Evolutionary conservation across 2,113 vertebrate species (phyloP).

Genomic region (Phylloscopus trochilus): DNA sequence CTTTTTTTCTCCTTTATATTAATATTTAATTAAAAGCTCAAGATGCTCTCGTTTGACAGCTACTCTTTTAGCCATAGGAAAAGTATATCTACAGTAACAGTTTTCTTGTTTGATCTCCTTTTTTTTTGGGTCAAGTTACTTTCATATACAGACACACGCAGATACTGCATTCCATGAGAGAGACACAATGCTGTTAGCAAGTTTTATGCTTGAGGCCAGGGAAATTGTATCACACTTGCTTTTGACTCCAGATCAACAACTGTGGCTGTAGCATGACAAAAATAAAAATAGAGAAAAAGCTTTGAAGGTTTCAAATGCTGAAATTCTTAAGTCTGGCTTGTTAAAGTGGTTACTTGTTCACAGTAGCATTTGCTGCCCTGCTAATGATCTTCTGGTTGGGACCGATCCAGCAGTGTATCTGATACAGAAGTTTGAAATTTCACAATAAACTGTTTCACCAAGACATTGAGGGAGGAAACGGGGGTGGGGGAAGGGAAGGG

Average conservation of each 20-base stretch:
- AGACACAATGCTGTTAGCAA: constrained; percentile 18
- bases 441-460: background rate
- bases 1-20: constrained; percentile 1
- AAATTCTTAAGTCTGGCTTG: background rate
- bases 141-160: background rate
- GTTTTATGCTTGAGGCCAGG: constrained; percentile 1
- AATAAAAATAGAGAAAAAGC: background rate
- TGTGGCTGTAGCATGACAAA: background rate
- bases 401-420: background rate
- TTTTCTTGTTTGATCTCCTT: background rate
- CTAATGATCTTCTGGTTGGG: background rate
- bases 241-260: constrained; percentile 38
- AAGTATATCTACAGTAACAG: background rate
- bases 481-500: fast-evolving
- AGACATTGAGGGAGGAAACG: background rate
- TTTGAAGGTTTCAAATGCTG: constrained; percentile 15
- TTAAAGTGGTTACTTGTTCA: background rate
- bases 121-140: background rate
- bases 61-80: background rate
- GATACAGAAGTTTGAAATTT: background rate
- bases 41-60: background rate
- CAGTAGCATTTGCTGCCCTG: background rate
- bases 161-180: background rate
- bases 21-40: constrained; percentile 48
- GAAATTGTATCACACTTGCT: background rate